phyloP scores from a whole-genome alignment of 64 coral and sea anemone species.

The Pocillopora damicornis region DNA sequence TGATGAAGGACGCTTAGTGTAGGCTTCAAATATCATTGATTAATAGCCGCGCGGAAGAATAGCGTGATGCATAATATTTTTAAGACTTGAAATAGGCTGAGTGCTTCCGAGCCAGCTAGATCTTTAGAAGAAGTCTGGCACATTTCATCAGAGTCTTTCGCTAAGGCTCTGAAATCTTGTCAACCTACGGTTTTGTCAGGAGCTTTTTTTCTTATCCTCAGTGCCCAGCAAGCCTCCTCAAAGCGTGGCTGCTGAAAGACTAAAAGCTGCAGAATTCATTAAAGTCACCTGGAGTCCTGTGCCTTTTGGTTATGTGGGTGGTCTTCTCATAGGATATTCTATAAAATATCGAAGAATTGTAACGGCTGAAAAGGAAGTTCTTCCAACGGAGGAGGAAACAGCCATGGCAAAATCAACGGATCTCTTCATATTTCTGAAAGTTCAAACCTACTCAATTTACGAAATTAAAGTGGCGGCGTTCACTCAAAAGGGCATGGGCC shows the following conservation, averaged over 20 bases:
- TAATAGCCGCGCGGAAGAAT: too few species aligned
- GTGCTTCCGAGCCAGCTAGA: too few species aligned
- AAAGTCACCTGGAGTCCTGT: conserved; percentile 48
- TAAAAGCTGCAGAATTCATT: conserved; percentile 7
- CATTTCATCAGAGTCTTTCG: too few species aligned
- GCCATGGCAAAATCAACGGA: not conserved
- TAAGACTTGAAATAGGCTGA: too few species aligned
- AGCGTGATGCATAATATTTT: too few species aligned
- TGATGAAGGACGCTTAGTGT: too few species aligned
- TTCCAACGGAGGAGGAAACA: not conserved
- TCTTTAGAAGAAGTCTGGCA: too few species aligned
- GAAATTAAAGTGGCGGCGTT: conserved; percentile 35
- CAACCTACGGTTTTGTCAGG: not conserved
- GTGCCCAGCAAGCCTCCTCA: conserved; percentile 50
- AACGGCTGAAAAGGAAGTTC: conserved; percentile 13
- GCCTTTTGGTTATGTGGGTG: conserved; percentile 37
- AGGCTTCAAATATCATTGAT: too few species aligned
- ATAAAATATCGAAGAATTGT: conserved; percentile 39
- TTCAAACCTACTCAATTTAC: conserved; percentile 12
- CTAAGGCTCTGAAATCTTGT: too few species aligned
- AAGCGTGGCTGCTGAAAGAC: conserved; percentile 8
- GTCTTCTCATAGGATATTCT: conserved; percentile 49
- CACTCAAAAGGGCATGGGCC: conserved; percentile 30
- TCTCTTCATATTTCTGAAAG: not conserved
- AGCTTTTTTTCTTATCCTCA: not conserved